Base-by-base conservation (phyloP, 2,113 vertebrate genomes). In the Passer montanus region DNA sequence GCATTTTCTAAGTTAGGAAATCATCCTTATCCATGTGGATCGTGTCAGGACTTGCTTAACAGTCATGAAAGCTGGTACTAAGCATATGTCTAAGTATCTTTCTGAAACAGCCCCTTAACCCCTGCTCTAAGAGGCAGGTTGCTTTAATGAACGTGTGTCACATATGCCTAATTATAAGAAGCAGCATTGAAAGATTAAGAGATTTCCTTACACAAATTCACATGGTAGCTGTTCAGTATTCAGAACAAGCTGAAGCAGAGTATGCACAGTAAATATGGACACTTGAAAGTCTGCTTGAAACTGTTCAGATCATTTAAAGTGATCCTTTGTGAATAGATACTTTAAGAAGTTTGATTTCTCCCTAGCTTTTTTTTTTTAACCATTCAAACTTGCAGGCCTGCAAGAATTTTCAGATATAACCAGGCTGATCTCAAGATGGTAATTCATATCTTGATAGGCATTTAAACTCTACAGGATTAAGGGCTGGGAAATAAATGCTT, bases 81-180 rank as follows among this genome's bases (percentile, higher is more conserved):
- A 88, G 35, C 75, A 93, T 62, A 75, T 64, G 75, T 37, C 50
- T 87, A 91, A 94, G 77, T n/a, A 37, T 47, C 43, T 82, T 87
- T 70, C 37, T 85, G 70, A 89, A 94, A 86, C 6, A 82, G 33
- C 55, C 17, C 41, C 41, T 87, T 94, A 94, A 84, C 75, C 62
- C 73, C 52, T 49, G 19, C 53, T 79, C 63, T 94, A 91, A 85
- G 56, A 69, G 46, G 59, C 79, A 73, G n/a, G 16, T 26, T 84
- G 17, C 47, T 93, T 93, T 92, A 95, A 94, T 89, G 83, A 96
- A 72, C 27, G 46, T 87, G 82, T 64, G 77, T 50, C 90, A 76
- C 72, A 63, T 28, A 50, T 2, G 17, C 79, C 69, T 87, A 92
- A 96, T 67, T 91, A 69, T 74, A 90, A 84, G 75, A 60, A 90